Conservation (phyloP, 2,888 invertebrate species). For the Copidosoma aretas region DNA sequence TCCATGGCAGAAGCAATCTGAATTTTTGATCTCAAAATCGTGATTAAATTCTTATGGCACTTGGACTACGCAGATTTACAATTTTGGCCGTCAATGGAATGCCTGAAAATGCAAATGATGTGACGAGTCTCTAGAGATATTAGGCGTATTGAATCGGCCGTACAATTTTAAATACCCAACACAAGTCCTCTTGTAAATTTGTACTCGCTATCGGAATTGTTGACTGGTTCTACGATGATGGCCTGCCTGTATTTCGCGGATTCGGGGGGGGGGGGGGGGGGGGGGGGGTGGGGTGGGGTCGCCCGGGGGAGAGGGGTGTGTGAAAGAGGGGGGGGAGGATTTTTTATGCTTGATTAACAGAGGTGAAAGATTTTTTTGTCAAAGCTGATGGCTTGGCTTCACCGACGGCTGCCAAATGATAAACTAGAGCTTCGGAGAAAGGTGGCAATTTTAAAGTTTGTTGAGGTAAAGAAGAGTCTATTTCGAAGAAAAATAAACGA, state of each 20-base stretch:
- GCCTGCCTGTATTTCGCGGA: conserved; percentile 81
- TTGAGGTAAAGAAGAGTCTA: conserved; percentile 56
- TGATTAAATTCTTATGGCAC: conserved; percentile 80
- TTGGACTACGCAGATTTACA: conserved; percentile 76
- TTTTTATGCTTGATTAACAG: conserved; percentile 74
- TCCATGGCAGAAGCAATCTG: conserved; percentile 81
- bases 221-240: conserved; percentile 82
- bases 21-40: conserved; percentile 91
- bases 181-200: conserved; percentile 95
- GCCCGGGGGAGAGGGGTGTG: no score
- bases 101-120: no score
- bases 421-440: conserved; percentile 82
- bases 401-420: conserved; percentile 76
- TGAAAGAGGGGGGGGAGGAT: no score
- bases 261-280: no score
- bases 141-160: no score
- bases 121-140: no score
- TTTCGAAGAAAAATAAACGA: conserved; percentile 75
- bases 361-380: conserved; percentile 78
- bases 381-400: conserved; percentile 87
- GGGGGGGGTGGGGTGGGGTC: no score
- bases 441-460: conserved; percentile 60
- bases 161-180: no score
- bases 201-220: conserved; percentile 79
- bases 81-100: no score